These are phyloP conservation scores for Sogatella furcifera DNA, from an alignment of 1,140 invertebrate genomes.

Conservation along the genomic window DNA sequence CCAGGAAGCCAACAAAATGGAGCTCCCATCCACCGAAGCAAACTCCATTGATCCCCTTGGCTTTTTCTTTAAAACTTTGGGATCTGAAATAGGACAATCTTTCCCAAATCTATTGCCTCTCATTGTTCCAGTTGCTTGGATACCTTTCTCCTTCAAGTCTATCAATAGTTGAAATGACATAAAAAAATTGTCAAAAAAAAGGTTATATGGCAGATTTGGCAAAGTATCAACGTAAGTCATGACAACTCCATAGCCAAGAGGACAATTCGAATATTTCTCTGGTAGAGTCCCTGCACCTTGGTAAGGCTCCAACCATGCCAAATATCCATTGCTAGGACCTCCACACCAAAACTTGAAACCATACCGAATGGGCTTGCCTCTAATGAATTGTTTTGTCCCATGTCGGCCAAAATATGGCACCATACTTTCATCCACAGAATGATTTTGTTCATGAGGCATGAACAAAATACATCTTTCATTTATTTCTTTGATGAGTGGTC, in stretches of 20 bases:
- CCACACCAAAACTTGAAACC: constrained; percentile 15
- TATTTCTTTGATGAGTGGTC: background rate
- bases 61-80: constrained; percentile 17
- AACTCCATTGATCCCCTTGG: constrained; percentile 7
- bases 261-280: constrained; percentile 20
- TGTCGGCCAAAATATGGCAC: constrained; percentile 20
- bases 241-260: constrained; percentile 21
- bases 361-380: constrained; percentile 19
- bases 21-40: background rate
- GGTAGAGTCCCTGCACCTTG: constrained; percentile 20
- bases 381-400: constrained; percentile 26
- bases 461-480: constrained; percentile 15
- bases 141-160: constrained; percentile 17
- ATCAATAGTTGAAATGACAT: constrained; percentile 21
- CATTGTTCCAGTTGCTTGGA: constrained; percentile 22
- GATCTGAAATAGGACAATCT: constrained; percentile 14
- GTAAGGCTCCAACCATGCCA: constrained; percentile 15
- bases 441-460: constrained; percentile 21
- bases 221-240: constrained; percentile 15
- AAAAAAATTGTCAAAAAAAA: constrained; percentile 27
- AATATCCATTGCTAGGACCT: constrained; percentile 10
- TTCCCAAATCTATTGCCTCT: constrained; percentile 20
- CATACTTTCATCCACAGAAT: constrained; percentile 26
- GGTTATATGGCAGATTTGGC: constrained; percentile 12
- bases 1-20: constrained; percentile 10